Base-by-base conservation (phyloP, 1,140 invertebrate genomes). In the Tetramorium alpestre region DNA sequence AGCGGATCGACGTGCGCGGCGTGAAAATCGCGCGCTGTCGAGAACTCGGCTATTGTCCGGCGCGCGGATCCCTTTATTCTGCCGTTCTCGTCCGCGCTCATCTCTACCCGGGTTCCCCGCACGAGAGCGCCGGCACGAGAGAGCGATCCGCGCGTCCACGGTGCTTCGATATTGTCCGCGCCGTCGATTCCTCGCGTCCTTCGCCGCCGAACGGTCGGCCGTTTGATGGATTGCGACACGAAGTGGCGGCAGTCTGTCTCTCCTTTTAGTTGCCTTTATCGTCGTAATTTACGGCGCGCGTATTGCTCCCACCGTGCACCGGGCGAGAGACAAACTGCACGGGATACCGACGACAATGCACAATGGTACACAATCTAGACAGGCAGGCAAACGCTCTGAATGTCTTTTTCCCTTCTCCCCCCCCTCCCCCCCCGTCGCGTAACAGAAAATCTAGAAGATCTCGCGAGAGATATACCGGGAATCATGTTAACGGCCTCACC, bases 11-110 rank as follows among this genome's bases (percentile, higher is more conserved):
- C 33, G 33, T 33, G 54, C n/a, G 69, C 76, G 25, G 62, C 87
- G 88, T 89, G 89, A 89, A 90, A 87, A 90, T 90, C 89, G 58
- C 89, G 58, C 38, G 69, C 25, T 75, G 82, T 76, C 88, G 84
- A 89, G 89, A 78, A 65, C 86, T 89, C 85, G 82, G 84, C 77
- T 67, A 78, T 72, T 82, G 84, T 86, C 60, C 47, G 22, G 49
- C 60, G 44, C 72, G 41, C 13, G 1, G 16, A 54, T 18, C 62
- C 18, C 73, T 85, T 64, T 85, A 64, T 78, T 78, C 44, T 25
- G 28, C 51, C 60, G 44, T 49, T 77, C 8, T 16, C 41, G 41
- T 47, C 82, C 82, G 58, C 22, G n/a, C 62, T 22, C 58, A n/a
- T 56, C 49, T 7, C 49, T 7, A 18, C 41, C 2, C 22, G 51